phyloP scores from a whole-genome alignment of 2,888 invertebrate species.

The Tachina fera region DNA sequence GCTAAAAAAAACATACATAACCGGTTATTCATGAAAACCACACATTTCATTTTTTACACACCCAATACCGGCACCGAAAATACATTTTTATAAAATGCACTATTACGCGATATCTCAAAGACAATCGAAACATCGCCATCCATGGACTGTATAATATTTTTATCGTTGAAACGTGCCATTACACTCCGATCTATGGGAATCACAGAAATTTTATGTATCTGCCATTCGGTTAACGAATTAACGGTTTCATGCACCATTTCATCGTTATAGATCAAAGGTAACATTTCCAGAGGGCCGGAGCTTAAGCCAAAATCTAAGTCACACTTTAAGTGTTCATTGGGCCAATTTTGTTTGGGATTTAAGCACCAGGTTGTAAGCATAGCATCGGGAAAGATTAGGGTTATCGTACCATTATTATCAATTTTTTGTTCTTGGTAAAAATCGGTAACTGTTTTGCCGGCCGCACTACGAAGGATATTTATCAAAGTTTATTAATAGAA shows the following conservation, averaged over 20 bases:
- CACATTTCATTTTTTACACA: constrained; percentile 67
- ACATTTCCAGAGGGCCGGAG: constrained; percentile 40
- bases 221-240: constrained; percentile 79
- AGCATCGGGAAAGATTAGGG: constrained; percentile 75
- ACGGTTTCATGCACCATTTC: constrained; percentile 75
- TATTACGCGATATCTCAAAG: constrained; percentile 78
- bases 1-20: not conserved
- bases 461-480: constrained; percentile 73
- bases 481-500: not conserved
- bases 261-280: constrained; percentile 58
- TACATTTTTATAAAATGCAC: constrained; percentile 77
- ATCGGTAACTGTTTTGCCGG: constrained; percentile 73
- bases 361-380: constrained; percentile 79
- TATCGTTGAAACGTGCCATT: constrained; percentile 73
- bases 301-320: constrained; percentile 77
- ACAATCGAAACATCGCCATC: constrained; percentile 77
- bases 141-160: constrained; percentile 74
- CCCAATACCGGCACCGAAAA: constrained; percentile 79
- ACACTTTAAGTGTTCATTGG: constrained; percentile 79
- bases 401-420: constrained; percentile 76
- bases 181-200: constrained; percentile 72
- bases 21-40: not conserved
- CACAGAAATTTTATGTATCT: constrained; percentile 76
- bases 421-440: constrained; percentile 75
- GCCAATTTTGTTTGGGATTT: constrained; percentile 79